These are phyloP conservation scores for Channa striata DNA, from an alignment of 2,797 vertebrate genomes.

Conservation along the genomic window DNA sequence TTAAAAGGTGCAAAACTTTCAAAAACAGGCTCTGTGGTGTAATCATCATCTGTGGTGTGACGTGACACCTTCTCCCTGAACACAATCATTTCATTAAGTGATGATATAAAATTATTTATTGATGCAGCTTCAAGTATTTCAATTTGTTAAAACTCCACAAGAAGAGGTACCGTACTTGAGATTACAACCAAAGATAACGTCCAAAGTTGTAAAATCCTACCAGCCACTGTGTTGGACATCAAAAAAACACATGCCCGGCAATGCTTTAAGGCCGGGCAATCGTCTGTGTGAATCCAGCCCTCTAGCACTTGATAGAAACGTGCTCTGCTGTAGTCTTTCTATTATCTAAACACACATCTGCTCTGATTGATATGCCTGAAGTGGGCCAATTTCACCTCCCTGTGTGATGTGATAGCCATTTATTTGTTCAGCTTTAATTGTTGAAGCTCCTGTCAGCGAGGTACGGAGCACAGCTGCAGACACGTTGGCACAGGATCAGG, in stretches of 20 bases:
- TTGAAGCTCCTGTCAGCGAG: constrained; percentile 67
- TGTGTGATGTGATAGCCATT: constrained; percentile 61
- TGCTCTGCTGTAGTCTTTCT: constrained; percentile 41
- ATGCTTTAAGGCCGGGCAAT: not conserved
- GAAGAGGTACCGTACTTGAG: no score
- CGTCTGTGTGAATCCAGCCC: not conserved
- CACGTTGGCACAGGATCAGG: constrained; percentile 58
- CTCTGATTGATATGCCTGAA: constrained; percentile 77
- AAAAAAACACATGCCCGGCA: not conserved
- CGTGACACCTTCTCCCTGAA: no score
- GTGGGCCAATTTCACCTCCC: constrained; percentile 68
- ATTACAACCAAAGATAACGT: no score
- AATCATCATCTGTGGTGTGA: no score
- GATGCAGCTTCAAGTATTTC: no score
- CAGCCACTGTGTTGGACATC: not conserved
- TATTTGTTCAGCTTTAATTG: constrained; percentile 85
- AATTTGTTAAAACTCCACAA: no score
- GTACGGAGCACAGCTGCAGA: constrained; percentile 62
- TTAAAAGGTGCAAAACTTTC: no score
- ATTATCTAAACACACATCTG: constrained; percentile 76
- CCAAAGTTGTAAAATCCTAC: no score
- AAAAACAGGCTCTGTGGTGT: no score
- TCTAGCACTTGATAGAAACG: constrained; percentile 41
- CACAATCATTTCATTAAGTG: no score
- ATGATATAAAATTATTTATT: no score